These are phyloP conservation scores for Lysandra bellargus DNA, from an alignment of 2,888 invertebrate species.

Conservation along the genomic window DNA sequence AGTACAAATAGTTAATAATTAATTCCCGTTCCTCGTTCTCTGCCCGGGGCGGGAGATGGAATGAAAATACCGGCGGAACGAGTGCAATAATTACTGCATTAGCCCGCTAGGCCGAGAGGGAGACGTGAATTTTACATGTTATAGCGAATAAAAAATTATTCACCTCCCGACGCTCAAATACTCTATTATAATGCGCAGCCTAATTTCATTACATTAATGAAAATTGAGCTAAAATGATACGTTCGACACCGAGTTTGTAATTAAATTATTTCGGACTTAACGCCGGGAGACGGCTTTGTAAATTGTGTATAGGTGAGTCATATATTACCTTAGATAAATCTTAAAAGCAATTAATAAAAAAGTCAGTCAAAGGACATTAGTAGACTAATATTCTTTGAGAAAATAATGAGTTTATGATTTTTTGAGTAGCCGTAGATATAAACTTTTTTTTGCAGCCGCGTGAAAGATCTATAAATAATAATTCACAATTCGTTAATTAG, in stretches of 20 bases:
- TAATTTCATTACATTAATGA: constrained; percentile 17
- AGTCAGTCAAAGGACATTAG: neutral
- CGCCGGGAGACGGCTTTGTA: neutral
- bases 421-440: neutral
- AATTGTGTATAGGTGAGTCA: neutral
- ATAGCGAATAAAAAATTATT: constrained; percentile 4
- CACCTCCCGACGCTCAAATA: constrained; percentile 1
- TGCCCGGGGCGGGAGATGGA: constrained; percentile 13
- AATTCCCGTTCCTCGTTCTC: neutral
- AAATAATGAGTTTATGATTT: neutral
- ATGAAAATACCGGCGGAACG: neutral
- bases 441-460: neutral
- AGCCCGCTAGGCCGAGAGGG: constrained; percentile 2
- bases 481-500: neutral
- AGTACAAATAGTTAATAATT: constrained; percentile 19
- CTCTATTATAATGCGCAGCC: constrained; percentile 2
- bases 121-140: constrained; percentile 8
- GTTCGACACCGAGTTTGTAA: constrained; percentile 11
- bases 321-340: neutral
- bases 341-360: neutral
- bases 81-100: constrained; percentile 7
- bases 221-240: constrained; percentile 14
- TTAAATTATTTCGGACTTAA: constrained; percentile 14
- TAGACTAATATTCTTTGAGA: neutral
- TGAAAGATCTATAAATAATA: neutral